Percentiles rank a stretch among this genome's conserved stretches.
Evolutionary conservation across 2,113 vertebrate species (phyloP).

Genomic region (Suricata suricatta): DNA sequence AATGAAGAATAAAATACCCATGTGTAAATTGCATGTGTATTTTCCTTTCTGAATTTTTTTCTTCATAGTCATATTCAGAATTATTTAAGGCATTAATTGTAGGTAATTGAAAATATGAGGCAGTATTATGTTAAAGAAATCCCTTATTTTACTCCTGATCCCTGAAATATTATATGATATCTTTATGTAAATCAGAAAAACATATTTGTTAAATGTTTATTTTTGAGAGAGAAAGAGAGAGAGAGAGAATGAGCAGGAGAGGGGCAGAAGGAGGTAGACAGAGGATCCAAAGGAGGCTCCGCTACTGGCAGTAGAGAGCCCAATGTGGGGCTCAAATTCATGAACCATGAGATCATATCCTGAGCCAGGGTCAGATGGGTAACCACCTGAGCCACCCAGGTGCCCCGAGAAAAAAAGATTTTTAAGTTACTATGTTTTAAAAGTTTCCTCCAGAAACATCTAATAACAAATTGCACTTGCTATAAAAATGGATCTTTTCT

Average conservation of each 20-base stretch:
- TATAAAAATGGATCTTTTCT: not conserved
- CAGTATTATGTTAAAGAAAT: not conserved
- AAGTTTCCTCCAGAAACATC: not conserved
- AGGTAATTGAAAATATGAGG: not conserved
- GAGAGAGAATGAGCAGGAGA: no score
- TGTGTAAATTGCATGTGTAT: not conserved
- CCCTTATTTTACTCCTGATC: not conserved
- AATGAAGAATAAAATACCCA: not conserved
- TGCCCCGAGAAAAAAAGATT: not conserved
- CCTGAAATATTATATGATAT: not conserved
- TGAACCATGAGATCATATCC: no score
- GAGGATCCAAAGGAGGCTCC: no score
- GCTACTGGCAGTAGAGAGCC: no score
- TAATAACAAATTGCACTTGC: not conserved
- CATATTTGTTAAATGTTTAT: not conserved
- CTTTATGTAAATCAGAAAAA: not conserved
- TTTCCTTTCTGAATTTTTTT: not conserved
- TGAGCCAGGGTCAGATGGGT: no score
- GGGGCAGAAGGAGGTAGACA: no score
- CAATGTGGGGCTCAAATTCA: no score
- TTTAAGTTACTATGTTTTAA: not conserved
- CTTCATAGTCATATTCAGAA: not conserved
- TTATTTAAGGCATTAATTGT: conserved; percentile 30
- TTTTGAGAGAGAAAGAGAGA: no score
- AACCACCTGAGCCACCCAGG: no score